A percentile compares a stretch with the other conserved stretches of the same genome.
These are phyloP conservation scores for Scaptomyza tumidula DNA, from an alignment of 2,888 invertebrate species.

Conservation along the genomic window DNA sequence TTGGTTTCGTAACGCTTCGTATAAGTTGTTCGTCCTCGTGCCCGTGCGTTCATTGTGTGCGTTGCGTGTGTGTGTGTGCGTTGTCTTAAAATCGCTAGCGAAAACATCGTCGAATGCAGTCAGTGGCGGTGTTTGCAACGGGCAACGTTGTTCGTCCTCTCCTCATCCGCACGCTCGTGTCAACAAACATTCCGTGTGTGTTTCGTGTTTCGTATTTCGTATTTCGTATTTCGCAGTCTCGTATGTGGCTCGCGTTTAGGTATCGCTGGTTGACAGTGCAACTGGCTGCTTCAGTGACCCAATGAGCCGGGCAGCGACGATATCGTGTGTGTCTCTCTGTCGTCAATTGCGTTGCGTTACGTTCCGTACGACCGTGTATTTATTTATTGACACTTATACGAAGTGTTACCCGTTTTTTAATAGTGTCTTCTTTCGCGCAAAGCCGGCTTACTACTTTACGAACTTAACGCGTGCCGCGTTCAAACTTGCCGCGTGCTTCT, in stretches of 20 bases:
- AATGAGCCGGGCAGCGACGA: conserved; percentile 61
- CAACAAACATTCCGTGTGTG: neutral
- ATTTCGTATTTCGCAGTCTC: conserved; percentile 14
- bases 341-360: conserved; percentile 33
- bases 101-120: conserved; percentile 71
- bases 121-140: conserved; percentile 76
- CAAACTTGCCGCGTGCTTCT: conserved; percentile 23
- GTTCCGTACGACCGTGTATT: neutral
- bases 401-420: neutral
- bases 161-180: conserved; percentile 20
- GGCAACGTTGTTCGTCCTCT: conserved; percentile 57
- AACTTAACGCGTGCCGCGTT: conserved; percentile 18
- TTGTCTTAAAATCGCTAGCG: conserved; percentile 62
- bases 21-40: conserved; percentile 27
- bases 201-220: neutral
- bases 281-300: conserved; percentile 59
- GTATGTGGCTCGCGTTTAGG: conserved; percentile 18
- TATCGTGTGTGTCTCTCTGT: conserved; percentile 38
- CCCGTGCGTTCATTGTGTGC: conserved; percentile 15
- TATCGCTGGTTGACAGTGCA: conserved; percentile 28
- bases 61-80: conserved; percentile 25
- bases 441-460: neutral
- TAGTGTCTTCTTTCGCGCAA: neutral
- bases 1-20: conserved; percentile 32
- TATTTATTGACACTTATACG: conserved; percentile 2